Evolutionary conservation across 1,140 invertebrate species (phyloP), one percentile per base, ranked within the genome.

Genomic region (Drosophila miranda): DNA sequence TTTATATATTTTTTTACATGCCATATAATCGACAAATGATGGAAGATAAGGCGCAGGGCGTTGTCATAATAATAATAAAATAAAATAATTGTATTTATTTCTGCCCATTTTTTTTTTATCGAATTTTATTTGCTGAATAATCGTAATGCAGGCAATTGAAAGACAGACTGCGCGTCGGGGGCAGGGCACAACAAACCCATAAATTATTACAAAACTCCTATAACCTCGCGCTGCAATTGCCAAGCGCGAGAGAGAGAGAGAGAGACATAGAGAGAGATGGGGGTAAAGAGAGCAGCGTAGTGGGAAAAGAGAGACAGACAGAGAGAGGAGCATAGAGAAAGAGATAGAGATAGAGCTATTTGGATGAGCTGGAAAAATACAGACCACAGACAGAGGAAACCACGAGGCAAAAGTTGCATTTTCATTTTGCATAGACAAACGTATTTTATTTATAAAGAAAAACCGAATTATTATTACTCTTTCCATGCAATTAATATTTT

Each of bases 141-240:
- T 51, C 55, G 14, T 49, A 44, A 48, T 57, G 54, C 67, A 62
- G 44, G 61, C 57, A 52, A 53, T 61, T 56, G 14, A 59, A 55
- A 64, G 43, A 67, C 56, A 21, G 44, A 13, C 34, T 38, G 11
- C 11, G 34, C 11, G 34, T 38, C 34, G 5, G 34, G 11, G 34
- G 34, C 23, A 9, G 34, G 34, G 59, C 76, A 58, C 70, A 63
- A 70, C 48, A 74, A 74, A 70, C 71, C 48, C 59, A 79, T 75
- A 51, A 75, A 63, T 48, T 76, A 70, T 79, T 79, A 58, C 76
- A 79, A 79, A 74, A 79, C 52, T 50, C 38, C 50, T 5, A 38
- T 79, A 79, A 75, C 76, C 76, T 79, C 76, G 76, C 76, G 70
- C 52, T 69, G 70, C 63, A 70, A 75, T 64, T 79, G 70, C 56